A percentile compares a stretch with the other conserved stretches of the same genome.
phyloP scores from a whole-genome alignment of 2,797 vertebrate genomes.

The Todus mexicanus region DNA sequence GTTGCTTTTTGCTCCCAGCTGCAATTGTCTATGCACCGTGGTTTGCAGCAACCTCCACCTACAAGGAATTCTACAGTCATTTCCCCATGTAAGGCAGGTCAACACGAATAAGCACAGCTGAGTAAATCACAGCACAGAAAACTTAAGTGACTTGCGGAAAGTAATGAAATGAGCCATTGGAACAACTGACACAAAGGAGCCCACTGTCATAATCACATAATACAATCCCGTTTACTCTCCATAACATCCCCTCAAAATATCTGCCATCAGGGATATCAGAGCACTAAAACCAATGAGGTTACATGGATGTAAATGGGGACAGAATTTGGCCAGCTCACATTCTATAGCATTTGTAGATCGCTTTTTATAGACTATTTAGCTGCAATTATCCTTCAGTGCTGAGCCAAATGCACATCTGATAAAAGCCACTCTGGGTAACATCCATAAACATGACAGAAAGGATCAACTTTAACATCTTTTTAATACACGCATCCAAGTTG shows the following conservation, averaged over 20 bases:
- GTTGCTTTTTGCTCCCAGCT: conserved; percentile 23
- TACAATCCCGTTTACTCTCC: not conserved
- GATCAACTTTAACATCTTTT: conserved; percentile 2
- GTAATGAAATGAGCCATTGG: not conserved
- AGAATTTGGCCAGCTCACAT: not conserved
- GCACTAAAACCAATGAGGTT: not conserved
- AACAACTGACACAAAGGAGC: not conserved
- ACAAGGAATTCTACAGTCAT: not conserved
- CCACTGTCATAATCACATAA: not conserved
- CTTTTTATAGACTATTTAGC: conserved; percentile 33
- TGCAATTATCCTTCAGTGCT: conserved; percentile 25
- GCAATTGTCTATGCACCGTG: not conserved
- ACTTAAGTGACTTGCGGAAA: not conserved
- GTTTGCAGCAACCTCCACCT: not conserved
- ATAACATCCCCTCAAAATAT: not conserved
- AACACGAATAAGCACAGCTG: not conserved
- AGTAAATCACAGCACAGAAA: not conserved
- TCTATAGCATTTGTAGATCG: not conserved
- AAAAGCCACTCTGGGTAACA: not conserved
- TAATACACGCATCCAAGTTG: not conserved
- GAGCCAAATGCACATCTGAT: conserved; percentile 39
- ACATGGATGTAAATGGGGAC: not conserved
- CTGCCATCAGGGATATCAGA: not conserved
- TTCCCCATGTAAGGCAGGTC: not conserved
- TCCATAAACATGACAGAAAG: conserved; percentile 19